Evolutionary conservation across 35 echinoderm and acorn worm genomes (phyloP).

Genomic region (Hemicentrotus pulcherrimus): DNA sequence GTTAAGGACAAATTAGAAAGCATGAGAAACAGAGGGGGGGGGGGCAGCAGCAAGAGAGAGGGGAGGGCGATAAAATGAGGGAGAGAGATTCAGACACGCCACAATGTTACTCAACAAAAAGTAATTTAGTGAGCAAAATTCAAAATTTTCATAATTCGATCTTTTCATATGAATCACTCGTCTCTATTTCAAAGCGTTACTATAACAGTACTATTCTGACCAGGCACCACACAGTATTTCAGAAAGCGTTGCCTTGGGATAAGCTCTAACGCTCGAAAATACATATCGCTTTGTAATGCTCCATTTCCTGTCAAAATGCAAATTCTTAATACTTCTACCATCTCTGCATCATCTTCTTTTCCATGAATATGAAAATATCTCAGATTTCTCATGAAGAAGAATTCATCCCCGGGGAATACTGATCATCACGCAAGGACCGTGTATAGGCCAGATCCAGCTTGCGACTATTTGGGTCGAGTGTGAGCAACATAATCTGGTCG

Average conservation of each 20-base stretch:
- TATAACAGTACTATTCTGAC: too few species aligned
- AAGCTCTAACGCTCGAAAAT: neutral
- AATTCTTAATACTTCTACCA: neutral
- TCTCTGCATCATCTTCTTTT: neutral
- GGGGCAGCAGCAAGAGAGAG: too few species aligned
- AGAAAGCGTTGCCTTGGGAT: neutral
- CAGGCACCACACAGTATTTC: neutral
- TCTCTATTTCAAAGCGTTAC: neutral
- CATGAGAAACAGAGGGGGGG: too few species aligned
- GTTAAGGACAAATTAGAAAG: neutral
- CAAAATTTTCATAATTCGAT: neutral
- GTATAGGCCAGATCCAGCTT: neutral
- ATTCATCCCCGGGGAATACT: neutral
- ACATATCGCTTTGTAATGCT: constrained; percentile 12
- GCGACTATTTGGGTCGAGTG: neutral
- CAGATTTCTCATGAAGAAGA: neutral
- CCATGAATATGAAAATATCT: constrained; percentile 12
- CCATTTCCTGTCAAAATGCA: constrained; percentile 2
- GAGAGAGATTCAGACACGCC: too few species aligned
- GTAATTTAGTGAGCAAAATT: neutral
- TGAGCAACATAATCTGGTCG: neutral
- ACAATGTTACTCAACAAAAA: too few species aligned
- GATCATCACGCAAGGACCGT: neutral
- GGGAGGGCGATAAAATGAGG: too few species aligned
- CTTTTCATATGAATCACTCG: neutral